Base-by-base conservation (phyloP, 2,888 invertebrate genomes). In the Halictus ligatus region DNA sequence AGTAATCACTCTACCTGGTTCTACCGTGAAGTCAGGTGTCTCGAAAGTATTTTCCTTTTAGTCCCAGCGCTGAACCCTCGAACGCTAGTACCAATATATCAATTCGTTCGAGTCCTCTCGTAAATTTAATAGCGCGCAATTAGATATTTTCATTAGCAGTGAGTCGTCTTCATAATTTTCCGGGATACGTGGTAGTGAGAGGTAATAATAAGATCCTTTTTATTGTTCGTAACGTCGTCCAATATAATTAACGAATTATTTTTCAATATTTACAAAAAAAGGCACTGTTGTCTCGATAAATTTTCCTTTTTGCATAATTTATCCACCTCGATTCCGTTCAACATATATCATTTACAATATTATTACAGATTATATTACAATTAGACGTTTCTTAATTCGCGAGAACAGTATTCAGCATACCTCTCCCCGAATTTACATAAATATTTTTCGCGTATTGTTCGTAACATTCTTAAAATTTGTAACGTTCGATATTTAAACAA, bases 241-340 rank as follows among this genome's bases (percentile, higher is more conserved):
- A 91, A 93, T 94, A 93, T 94, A 94, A 94, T 94, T 93, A 94
- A 94, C 93, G 92, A 93, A 87, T 91, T 92, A 91, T 90, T 88
- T 87, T 86, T 89, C 87, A 78, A 90, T 89, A 91, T 92, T 87
- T 94, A 93, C 93, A 58, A 93, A 92, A 25, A n/a, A 92, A 92
- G 92, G 92, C 92, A 90, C 92, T 92, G 90, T 91, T 92, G 90
- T 91, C 90, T 89, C 71, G 74, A 73, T 82, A 60, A 67, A 84
- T 81, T 48, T n/a, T 77, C 40, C 46, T 79, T 50, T 21, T 87
- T 85, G 6, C 60, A 60, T 43, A 71, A 75, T 48, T 71, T 72
- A 69, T 74, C 48, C 43, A 43, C 67, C 50, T 40, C 75, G n/a
- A 79, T 58, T 79, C 80, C 13, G 64, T 40, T 86, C 76, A 15